Evolutionary conservation across 2,888 invertebrate species (phyloP), one percentile per base, ranked within the genome.

Genomic region (Drosophila mimica): DNA sequence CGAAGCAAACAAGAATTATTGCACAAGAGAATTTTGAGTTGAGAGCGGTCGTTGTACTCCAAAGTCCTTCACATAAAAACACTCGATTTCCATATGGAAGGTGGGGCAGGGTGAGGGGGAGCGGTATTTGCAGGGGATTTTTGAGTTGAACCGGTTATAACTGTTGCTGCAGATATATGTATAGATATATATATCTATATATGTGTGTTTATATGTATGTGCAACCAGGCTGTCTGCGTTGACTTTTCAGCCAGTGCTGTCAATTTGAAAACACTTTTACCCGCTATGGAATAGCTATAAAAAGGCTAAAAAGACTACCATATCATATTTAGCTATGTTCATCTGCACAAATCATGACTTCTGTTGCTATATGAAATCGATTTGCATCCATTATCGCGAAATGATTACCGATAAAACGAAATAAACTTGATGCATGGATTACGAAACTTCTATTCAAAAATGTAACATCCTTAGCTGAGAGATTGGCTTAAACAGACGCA

Each of bases 81-180:
- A 17, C 63, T 30, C 6, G 30, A 30, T 43, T 43, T n/a, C 28
- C 52, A 53, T 15, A 34, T 25, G 11, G 15, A 4, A 20, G 20
- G 13, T 7, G 31, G 31, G 2, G 7, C 43, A 20, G 20, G 13
- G n/a, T 15, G 11, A 40, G 43, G 36, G 58, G n/a, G 13, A 28
- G 8, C 46, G 8, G 15, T 8, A 25, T 25, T 46, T 25, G 49
- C 13, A 34, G 28, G 51, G 36, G 34, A 4, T 49, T 13, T 43
- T 60, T 33, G 38, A 28, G 63, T 33, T 54, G 28, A 76, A 81
- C 79, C 79, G 73, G 81, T 81, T 70, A 13, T 52, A 67, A 52
- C 63, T 40, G 67, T 58, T 33, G 73, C 52, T 8, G n/a, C 15
- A 30, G 17, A 31, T 17, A 7, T 11, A 28, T 9, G 11, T 28